Conservation (phyloP, 2,888 invertebrate genomes). For the Margaritifera margaritifera region DNA sequence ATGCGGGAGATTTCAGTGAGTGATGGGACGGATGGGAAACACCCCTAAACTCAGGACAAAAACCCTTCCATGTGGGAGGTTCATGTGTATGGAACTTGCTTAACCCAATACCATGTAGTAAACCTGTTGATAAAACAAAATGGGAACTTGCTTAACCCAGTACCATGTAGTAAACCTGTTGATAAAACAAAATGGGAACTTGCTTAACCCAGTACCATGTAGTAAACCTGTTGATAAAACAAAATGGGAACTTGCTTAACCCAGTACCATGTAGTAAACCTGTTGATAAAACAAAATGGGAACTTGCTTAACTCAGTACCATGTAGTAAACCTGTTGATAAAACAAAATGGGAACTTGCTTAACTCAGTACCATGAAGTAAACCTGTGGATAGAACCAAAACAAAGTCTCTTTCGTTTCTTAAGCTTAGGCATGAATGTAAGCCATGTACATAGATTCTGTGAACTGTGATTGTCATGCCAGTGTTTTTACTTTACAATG, state of each 20-base stretch:
- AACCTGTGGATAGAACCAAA: slow-evolving; percentile 38
- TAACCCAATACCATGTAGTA: slow-evolving; percentile 53
- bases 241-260: slow-evolving; percentile 42
- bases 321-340: slow-evolving; percentile 8
- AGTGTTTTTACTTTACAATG: no score
- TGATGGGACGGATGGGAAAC: no score
- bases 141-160: slow-evolving; percentile 33
- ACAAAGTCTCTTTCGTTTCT: slow-evolving; percentile 13
- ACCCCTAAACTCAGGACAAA: no score
- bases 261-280: slow-evolving; percentile 65
- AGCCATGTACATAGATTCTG: not conserved
- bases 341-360: slow-evolving; percentile 37
- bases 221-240: no score
- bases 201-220: slow-evolving; percentile 51
- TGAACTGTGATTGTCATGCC: no score
- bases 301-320: slow-evolving; percentile 44
- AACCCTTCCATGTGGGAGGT: no score
- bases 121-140: slow-evolving; percentile 28
- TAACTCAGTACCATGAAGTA: slow-evolving; percentile 63
- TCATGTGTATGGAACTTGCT: no score
- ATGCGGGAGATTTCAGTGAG: no score
- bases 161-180: slow-evolving; percentile 52
- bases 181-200: not conserved
- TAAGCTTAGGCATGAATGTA: not conserved
- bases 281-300: no score